Base-by-base conservation (phyloP, 2,113 vertebrate species). In the Pachypanchax playfairii region DNA sequence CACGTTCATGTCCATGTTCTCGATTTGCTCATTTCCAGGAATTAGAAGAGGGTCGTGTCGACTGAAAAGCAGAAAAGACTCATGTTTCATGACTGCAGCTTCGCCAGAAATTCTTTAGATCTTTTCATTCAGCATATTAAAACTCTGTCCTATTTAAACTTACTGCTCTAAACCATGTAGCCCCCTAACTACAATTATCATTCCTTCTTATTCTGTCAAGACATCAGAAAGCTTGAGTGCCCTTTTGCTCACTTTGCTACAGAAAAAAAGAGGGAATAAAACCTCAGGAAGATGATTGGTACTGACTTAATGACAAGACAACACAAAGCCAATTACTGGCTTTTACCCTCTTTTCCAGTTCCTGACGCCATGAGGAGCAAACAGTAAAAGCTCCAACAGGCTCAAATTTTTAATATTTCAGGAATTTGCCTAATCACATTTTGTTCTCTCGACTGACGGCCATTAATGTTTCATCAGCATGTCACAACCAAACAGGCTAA, bases 341-440 rank as follows among this genome's bases (percentile, higher is more conserved):
- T 95, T 95, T 94, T 93, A 94, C 92, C 85, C 90, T 84, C 87
- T 90, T 91, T 93, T 91, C 77, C 76, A 90, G 86, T 89, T 94
- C 93, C 91, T 93, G 93, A 95, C 84, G 76, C 93, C 92, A 91
- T 88, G 92, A 87, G 85, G 91, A 78, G 41, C 92, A 91, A 79
- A 85, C 50, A 69, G 93, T 94, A 97, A 97, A 96, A 95, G 96
- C 95, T 96, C 94, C 94, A 94, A 97, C 95, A 95, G 94, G 91
- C 86, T 92, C 89, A 83, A 92, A 93, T 92, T 95, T 96, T 98
- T 96, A 98, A 99, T 99, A 99, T 98, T 98, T 98, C 93, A 99
- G 93, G 94, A 95, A 94, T 96, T 96, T 96, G 95, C 95, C 95
- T 95, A 96, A 94, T 98, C 94, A 92, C 91, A 96, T 98, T 96